Evolutionary conservation across 2,888 invertebrate species (phyloP).

Genomic region (Unio pictorum): DNA sequence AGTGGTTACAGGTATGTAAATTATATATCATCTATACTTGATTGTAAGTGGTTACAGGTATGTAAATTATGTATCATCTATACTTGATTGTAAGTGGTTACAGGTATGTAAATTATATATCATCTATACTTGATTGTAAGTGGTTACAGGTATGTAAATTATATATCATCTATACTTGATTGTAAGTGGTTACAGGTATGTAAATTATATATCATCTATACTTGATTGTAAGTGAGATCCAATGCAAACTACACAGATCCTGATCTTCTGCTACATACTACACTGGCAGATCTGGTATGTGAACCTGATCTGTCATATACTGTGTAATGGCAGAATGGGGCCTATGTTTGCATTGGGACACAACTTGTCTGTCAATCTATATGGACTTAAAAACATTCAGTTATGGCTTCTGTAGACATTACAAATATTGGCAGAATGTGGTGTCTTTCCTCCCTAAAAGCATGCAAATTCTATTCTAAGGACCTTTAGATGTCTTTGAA

Average conservation of each 20-base stretch:
- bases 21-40: neutral
- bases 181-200: conserved; percentile 72
- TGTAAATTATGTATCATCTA: neutral
- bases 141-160: conserved; percentile 72
- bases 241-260: neutral
- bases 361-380: too few relatives aligned
- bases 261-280: too few relatives aligned
- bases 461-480: neutral
- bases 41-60: conserved; percentile 72
- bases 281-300: too few relatives aligned
- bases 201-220: neutral
- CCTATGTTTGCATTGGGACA: too few relatives aligned
- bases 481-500: neutral
- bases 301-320: too few relatives aligned
- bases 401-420: too few relatives aligned
- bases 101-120: conserved; percentile 60
- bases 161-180: too few relatives aligned
- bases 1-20: conserved; percentile 72
- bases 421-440: too few relatives aligned
- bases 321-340: too few relatives aligned
- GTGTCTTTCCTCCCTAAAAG: neutral
- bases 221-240: neutral
- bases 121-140: conserved; percentile 17
- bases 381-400: too few relatives aligned
- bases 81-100: conserved; percentile 67